Conservation (phyloP, 2,113 vertebrate species). For the Nipponia nippon region DNA sequence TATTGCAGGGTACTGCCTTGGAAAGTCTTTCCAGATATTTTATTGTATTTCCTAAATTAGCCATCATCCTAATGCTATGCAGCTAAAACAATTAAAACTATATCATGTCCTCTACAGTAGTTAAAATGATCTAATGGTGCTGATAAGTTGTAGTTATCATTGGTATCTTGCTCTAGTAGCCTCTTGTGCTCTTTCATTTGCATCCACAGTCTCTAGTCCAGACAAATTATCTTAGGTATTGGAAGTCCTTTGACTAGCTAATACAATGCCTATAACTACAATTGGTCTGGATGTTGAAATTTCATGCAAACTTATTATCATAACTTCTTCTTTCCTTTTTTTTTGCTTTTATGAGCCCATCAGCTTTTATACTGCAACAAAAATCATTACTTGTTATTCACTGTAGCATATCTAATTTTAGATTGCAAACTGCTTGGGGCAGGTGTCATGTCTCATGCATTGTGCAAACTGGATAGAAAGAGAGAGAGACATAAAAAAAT, state of each 20-base stretch:
- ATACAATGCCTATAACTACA: background rate
- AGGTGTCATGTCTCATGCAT: background rate
- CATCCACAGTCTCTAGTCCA: background rate
- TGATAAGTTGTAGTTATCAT: background rate
- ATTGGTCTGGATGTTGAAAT: background rate
- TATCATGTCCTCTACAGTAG: background rate
- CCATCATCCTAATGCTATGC: background rate
- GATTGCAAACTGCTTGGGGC: constrained; percentile 4
- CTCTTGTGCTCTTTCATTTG: background rate
- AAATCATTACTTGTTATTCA: background rate
- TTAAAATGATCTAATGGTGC: background rate
- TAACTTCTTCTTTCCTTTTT: background rate
- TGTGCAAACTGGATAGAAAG: background rate
- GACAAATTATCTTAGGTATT: background rate
- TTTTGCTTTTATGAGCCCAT: background rate
- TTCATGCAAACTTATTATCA: background rate
- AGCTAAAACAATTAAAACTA: background rate
- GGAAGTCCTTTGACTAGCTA: background rate
- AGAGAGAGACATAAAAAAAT: background rate
- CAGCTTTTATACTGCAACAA: background rate
- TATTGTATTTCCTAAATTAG: background rate
- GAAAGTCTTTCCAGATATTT: background rate
- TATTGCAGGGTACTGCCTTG: background rate
- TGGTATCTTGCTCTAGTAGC: background rate
- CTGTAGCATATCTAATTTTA: background rate